Conservation (phyloP, 1,140 invertebrate genomes). For the Aphaenogaster ashmeadi region DNA sequence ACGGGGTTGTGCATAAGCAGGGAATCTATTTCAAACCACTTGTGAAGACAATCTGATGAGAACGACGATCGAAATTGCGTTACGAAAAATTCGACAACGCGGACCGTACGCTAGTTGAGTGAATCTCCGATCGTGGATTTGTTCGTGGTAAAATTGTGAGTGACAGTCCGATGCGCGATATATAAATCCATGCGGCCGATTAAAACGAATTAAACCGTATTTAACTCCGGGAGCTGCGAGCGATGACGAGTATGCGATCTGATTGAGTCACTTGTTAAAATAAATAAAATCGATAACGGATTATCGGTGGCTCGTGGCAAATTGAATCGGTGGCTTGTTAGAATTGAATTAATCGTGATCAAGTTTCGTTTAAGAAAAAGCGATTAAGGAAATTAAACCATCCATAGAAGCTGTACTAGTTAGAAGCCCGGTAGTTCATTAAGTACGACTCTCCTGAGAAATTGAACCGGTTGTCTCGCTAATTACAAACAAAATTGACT, state of each 20-base stretch:
- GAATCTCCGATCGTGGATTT: not conserved
- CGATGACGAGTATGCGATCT: not conserved
- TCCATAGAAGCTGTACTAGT: not conserved
- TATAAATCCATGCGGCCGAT: not conserved
- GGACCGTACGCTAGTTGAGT: not conserved
- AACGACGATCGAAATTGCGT: slow-evolving; percentile 5
- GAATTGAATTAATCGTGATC: not conserved
- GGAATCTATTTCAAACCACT: not conserved
- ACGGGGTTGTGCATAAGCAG: not conserved
- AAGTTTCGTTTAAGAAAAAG: not conserved
- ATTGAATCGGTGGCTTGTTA: not conserved
- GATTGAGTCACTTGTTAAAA: not conserved
- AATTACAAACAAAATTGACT: not conserved
- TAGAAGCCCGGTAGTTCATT: not conserved
- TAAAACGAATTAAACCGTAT: not conserved
- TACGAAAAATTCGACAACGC: not conserved
- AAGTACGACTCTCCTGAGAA: not conserved
- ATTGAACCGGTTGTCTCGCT: not conserved
- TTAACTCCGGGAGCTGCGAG: not conserved
- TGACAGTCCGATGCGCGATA: not conserved
- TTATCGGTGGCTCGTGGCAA: not conserved
- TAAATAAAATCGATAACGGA: not conserved
- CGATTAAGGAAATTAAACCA: not conserved
- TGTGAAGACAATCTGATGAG: not conserved
- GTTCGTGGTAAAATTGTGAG: not conserved